A percentile compares a stretch with the other conserved stretches of the same genome.
Conservation (phyloP, 2,888 invertebrate genomes). For the Lasius platythorax region DNA sequence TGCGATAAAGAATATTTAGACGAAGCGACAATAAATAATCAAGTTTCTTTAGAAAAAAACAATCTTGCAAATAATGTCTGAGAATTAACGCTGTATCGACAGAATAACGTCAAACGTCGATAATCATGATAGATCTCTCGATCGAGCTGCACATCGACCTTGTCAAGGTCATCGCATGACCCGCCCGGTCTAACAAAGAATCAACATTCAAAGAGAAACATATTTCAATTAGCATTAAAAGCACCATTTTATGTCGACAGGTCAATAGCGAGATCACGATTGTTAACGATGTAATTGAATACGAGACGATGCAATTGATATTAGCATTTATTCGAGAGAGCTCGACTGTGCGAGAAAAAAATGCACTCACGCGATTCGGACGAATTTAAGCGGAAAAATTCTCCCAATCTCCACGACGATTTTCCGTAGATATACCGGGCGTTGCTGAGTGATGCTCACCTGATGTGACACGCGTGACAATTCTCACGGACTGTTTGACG, state of each 20-base stretch:
- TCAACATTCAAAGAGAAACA: neutral
- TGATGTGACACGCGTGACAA: slow-evolving; percentile 70
- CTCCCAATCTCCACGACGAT: neutral
- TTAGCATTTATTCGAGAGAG: slow-evolving; percentile 69
- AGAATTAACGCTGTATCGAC: neutral
- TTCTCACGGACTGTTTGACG: slow-evolving; percentile 75
- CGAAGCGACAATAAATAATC: neutral
- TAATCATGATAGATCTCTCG: neutral
- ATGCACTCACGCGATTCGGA: neutral
- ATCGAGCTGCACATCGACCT: slow-evolving; percentile 71
- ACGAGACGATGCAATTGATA: slow-evolving; percentile 68
- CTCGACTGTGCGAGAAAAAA: slow-evolving; percentile 30
- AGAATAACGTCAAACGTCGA: slow-evolving; percentile 18
- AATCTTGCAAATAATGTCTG: neutral
- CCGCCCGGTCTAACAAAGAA: neutral
- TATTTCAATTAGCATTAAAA: neutral
- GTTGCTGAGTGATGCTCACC: slow-evolving; percentile 74
- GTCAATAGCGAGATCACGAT: slow-evolving; percentile 19
- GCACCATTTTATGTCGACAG: neutral
- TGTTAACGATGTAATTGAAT: slow-evolving; percentile 67
- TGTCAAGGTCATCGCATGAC: slow-evolving; percentile 76
- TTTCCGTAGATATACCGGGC: slow-evolving; percentile 39
- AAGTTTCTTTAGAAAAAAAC: neutral
- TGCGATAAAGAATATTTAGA: neutral
- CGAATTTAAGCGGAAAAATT: neutral